Evolutionary conservation across 2,888 invertebrate genomes (phyloP).

Genomic region (Stenodera caucasica): DNA sequence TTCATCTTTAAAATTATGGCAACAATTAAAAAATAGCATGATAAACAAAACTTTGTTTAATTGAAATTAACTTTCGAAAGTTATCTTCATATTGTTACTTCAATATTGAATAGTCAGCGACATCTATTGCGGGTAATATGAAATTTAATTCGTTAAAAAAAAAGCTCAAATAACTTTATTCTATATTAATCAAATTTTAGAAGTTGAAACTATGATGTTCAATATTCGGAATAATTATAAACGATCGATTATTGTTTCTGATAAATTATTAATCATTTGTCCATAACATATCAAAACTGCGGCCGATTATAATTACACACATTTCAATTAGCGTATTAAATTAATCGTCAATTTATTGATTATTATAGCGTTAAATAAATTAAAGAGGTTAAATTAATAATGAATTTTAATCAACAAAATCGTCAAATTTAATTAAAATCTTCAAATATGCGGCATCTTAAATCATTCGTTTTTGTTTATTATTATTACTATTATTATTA

Average conservation of each 20-base stretch:
- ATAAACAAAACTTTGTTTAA: too few species aligned
- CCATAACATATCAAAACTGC: background rate
- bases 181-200: too few species aligned
- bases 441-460: background rate
- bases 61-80: too few species aligned
- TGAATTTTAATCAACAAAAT: too few species aligned
- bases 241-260: background rate
- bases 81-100: background rate
- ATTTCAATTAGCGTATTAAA: conserved; percentile 1
- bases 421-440: background rate
- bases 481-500: background rate
- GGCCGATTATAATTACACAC: background rate
- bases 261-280: background rate
- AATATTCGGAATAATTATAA: too few species aligned
- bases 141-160: too few species aligned
- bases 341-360: background rate
- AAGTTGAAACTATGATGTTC: too few species aligned
- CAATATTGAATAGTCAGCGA: background rate
- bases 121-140: too few species aligned
- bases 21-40: too few species aligned
- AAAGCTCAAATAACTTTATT: too few species aligned
- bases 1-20: too few species aligned
- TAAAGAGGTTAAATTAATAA: too few species aligned
- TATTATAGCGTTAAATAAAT: background rate
- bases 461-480: background rate